phyloP scores from a whole-genome alignment of 2,113 vertebrate genomes.

The Xenopus tropicalis region UCB_Xtro_10.0 CM004446.2:80473501-80474000 shows the following conservation, averaged over 20 bases:
- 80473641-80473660: too few relatives aligned
- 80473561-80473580: too few relatives aligned
- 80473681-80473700: too few relatives aligned
- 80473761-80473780: background rate
- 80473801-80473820: background rate
- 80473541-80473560: too few relatives aligned
- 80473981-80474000: background rate
- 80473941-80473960: background rate
- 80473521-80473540: too few relatives aligned
- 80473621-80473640: too few relatives aligned
- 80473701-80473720: background rate
- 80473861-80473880: conserved; percentile 19
- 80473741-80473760: background rate
- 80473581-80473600: too few relatives aligned
- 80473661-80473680: too few relatives aligned
- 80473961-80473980: background rate
- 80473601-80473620: too few relatives aligned
- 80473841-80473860: background rate
- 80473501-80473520: too few relatives aligned
- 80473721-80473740: background rate
- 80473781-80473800: conserved; percentile 18
- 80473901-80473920: conserved; percentile 1
- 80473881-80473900: background rate
- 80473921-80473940: background rate
- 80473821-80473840: background rate